Conservation (phyloP, 2,797 vertebrate species). For the Hippocampus kuda region DNA sequence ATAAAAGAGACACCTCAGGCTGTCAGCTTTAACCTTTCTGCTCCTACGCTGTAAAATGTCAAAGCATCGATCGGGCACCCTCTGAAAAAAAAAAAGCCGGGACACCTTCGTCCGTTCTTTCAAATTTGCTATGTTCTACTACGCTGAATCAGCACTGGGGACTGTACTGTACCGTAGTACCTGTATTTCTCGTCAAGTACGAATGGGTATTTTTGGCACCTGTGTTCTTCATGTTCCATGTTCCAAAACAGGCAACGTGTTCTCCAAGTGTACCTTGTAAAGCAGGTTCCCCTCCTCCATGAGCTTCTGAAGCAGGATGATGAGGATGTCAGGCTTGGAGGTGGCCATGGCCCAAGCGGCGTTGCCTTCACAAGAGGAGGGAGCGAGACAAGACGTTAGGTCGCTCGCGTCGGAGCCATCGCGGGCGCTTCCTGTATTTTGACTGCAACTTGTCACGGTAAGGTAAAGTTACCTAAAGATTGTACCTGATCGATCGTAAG, state of each 20-base stretch:
- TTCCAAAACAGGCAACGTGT: not conserved
- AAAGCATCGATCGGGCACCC: not conserved
- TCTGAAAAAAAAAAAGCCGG: not conserved
- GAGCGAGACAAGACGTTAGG: constrained; percentile 5
- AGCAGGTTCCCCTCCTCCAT: constrained; percentile 97
- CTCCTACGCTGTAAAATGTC: not conserved
- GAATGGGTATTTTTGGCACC: constrained; percentile 18
- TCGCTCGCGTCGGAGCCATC: not conserved
- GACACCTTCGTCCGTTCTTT: not conserved
- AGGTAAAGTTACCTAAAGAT: constrained; percentile 78
- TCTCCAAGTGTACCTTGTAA: constrained; percentile 78
- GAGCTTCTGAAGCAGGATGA: constrained; percentile 96
- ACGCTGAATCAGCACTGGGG: too few species aligned
- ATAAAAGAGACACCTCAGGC: not conserved
- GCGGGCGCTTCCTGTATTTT: constrained; percentile 17
- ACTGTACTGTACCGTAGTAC: too few species aligned
- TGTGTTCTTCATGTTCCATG: not conserved
- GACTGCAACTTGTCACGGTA: constrained; percentile 54
- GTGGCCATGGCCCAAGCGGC: constrained; percentile 99
- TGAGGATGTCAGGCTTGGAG: constrained; percentile 95
- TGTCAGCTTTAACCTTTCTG: not conserved
- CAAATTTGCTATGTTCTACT: not conserved
- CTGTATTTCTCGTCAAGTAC: too few species aligned
- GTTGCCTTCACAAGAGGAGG: constrained; percentile 70
- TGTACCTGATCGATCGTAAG: constrained; percentile 83